Evolutionary conservation across 2,888 invertebrate genomes (phyloP), one percentile per base, ranked within the genome.

Genomic region (Willowsia nigromaculata): DNA sequence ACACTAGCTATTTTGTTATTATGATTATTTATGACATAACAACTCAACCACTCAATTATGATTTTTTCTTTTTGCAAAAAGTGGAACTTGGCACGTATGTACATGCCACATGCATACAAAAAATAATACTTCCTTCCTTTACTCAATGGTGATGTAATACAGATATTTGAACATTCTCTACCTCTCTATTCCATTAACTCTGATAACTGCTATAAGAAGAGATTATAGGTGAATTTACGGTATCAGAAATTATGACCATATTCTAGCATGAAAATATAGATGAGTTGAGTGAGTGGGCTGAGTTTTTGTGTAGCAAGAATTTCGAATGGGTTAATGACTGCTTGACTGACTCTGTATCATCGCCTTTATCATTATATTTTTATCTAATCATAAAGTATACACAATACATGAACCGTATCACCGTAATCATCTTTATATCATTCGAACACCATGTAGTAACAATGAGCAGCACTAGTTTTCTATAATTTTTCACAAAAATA

Each of bases 321-420:
- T 33, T 65, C n/a, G 71, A 25, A 84, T 68, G 83, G 84, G 84
- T 18, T 71, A 84, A 84, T 71, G 84, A 84, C 84, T 71, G 53
- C 71, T 84, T 84, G 71, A 84, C 53, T 84, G 84, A 50, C 47
- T 84, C 84, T 40, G n/a, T 53, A 33, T 80, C 56, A 53, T 80
- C 56, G 6, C 50, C 53, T 3, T 68, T 30, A 30, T 62, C 30
- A 11, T 30, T 59, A 25, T 53, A 30, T n/a, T n/a, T n/a, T n/a
- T n/a, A 27, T 59, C 59, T 56, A 30, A 81, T 81, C 82, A 62
- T 53, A 3, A 56, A 37, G 11, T n/a, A 37, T 53, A 22, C n/a
- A n/a, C n/a, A n/a, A n/a, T n/a, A 56, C 56, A 47, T 78, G 30
- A 22, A 37, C 33, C 30, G 53, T 11, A 78, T 56, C 53, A 25